These are phyloP conservation scores for Eonycteris spelaea DNA, from an alignment of 2,113 vertebrate species.

Conservation along the genomic window DNA sequence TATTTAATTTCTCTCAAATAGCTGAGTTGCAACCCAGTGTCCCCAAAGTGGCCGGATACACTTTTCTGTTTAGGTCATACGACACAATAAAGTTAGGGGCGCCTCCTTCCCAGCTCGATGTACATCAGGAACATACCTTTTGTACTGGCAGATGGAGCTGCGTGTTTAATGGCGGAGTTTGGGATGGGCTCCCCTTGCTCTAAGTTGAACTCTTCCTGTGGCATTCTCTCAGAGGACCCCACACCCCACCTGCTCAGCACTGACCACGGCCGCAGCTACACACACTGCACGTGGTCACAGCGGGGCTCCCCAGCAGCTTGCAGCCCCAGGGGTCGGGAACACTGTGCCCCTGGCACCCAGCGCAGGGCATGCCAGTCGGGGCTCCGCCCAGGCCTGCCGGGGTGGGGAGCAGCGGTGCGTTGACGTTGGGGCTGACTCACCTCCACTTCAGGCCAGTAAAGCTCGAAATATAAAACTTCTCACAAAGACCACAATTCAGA, in stretches of 20 bases:
- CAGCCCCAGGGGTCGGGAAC: too few species aligned
- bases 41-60: not conserved
- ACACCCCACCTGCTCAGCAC: fast-evolving
- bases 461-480: not conserved
- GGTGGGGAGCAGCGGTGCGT: not conserved
- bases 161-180: not conserved
- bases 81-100: not conserved
- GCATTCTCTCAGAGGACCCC: not conserved
- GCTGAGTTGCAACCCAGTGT: not conserved
- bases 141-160: not conserved
- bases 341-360: not conserved
- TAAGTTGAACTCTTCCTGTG: not conserved
- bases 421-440: not conserved
- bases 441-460: not conserved
- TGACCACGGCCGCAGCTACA: not conserved
- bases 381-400: fast-evolving
- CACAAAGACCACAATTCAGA: not conserved
- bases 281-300: fast-evolving
- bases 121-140: not conserved
- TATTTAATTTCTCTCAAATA: not conserved
- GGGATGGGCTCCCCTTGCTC: not conserved
- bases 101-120: not conserved
- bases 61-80: not conserved
- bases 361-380: not conserved
- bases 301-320: not conserved